Evolutionary conservation across 1,140 invertebrate species (phyloP), one percentile per base, ranked within the genome.

Genomic region (Globodera rostochiensis): DNA sequence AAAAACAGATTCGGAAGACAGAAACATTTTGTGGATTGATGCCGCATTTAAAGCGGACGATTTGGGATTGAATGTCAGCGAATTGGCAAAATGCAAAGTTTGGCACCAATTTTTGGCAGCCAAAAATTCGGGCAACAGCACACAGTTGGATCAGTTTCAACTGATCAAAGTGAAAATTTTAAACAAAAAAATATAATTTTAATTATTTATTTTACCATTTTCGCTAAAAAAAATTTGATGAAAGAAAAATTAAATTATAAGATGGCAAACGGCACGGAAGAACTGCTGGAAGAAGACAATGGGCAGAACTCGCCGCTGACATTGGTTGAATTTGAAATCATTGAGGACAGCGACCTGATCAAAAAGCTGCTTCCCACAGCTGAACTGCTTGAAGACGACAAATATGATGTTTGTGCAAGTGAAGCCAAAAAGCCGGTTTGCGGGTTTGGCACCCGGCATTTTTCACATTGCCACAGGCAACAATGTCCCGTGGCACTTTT

Each of bases 41-140:
- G 87, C 87, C 66, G 84, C 83, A 8, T 88, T 86, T 75, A 88
- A 88, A 80, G 87, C 87, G 4, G 77, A 73, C 9, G 86, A 90
- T 66, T 50, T 80, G 6, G 86, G 84, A 13, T 49, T 88, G 8
- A 89, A 90, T 50, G 73, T 89, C n/a, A 77, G 74, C 36, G 64
- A 47, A 9, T 36, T 87, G 2, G 50, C 75, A 15, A 83, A 88
- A 53, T 88, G 87, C 71, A 49, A 77, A 25, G 70, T 83, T 7
- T 88, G 87, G 87, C 66, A 80, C 45, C 73, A 83, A 36, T 90
- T 81, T 67, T 88, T 85, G 88, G 71, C 79, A 46, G 53, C 79
- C 9, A 87, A 77, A 76, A 47, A 47, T 9, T 74, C 73, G 6
- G 46, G 64, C 25, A 76, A 83, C 19, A 15, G 46, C 45, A 82